Evolutionary conservation across 2,888 invertebrate species (phyloP).

Genomic region (Polydrusus pterygomalis): DNA sequence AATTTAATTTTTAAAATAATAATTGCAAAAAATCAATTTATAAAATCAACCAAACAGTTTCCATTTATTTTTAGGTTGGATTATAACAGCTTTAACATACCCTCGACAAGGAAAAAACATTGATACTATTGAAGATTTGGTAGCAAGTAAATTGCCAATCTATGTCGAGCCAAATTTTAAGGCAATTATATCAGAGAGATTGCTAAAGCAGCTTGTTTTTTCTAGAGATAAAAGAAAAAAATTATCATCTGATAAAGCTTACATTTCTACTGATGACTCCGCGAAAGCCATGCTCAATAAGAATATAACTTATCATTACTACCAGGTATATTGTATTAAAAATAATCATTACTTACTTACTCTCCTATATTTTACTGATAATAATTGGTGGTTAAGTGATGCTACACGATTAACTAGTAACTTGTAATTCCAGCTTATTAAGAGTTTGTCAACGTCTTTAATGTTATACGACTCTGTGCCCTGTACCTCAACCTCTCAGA

Average conservation of each 20-base stretch:
- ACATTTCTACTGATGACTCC: not conserved
- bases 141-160: conserved; percentile 27
- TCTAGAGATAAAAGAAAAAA: no score
- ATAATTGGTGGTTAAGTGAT: no score
- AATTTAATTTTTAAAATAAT: not conserved
- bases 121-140: conserved; percentile 33
- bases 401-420: no score
- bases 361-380: no score
- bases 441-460: no score
- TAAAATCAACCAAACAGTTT: not conserved
- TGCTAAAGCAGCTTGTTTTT: conserved; percentile 29
- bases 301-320: not conserved
- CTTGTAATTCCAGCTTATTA: no score
- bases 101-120: conserved; percentile 25
- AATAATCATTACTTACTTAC: no score
- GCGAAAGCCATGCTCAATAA: not conserved
- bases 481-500: no score
- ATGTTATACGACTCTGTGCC: no score
- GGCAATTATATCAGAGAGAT: conserved; percentile 13
- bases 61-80: conserved; percentile 39
- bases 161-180: not conserved
- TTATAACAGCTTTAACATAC: conserved; percentile 34
- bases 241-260: not conserved
- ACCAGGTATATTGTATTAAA: no score
- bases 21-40: not conserved